phyloP scores from a whole-genome alignment of 1,140 invertebrate genomes.

The Eufriesea mexicana region DNA sequence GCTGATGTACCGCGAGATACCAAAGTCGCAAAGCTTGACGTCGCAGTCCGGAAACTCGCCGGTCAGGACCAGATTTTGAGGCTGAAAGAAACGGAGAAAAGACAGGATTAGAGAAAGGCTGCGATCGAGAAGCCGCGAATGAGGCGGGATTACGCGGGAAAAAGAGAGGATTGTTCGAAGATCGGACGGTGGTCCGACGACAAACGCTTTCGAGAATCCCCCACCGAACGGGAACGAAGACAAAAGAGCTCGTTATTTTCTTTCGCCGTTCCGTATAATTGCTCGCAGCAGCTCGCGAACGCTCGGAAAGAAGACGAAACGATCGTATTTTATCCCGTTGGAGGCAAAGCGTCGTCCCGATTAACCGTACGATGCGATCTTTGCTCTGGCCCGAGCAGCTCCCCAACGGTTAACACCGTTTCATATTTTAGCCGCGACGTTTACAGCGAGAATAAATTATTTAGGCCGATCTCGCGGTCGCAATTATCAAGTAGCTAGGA shows the following conservation, averaged over 20 bases:
- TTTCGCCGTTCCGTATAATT: conserved; percentile 26
- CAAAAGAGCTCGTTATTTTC: conserved; percentile 34
- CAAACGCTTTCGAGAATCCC: conserved; percentile 3
- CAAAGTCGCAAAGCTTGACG: conserved; percentile 97
- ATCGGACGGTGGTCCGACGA: not conserved
- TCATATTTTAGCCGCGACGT: conserved; percentile 33
- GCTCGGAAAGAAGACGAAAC: not conserved
- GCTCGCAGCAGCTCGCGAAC: not conserved
- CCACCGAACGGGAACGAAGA: not conserved
- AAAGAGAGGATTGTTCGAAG: not conserved
- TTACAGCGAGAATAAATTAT: conserved; percentile 38
- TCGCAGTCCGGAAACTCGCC: conserved; percentile 87
- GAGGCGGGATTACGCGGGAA: not conserved
- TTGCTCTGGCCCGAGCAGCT: not conserved
- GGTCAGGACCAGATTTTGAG: conserved; percentile 96
- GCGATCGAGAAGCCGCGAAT: no score
- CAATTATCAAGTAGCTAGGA: conserved; percentile 21
- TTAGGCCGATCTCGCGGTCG: conserved; percentile 33
- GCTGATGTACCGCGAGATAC: conserved; percentile 94
- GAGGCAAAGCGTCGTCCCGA: not conserved
- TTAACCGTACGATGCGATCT: conserved; percentile 22
- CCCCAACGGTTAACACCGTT: conserved; percentile 12
- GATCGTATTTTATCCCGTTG: conserved; percentile 11
- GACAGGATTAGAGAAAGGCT: not conserved
- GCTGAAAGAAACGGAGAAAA: conserved; percentile 84